phyloP scores from a whole-genome alignment of 2,797 vertebrate genomes.

The Columba guinea region DNA sequence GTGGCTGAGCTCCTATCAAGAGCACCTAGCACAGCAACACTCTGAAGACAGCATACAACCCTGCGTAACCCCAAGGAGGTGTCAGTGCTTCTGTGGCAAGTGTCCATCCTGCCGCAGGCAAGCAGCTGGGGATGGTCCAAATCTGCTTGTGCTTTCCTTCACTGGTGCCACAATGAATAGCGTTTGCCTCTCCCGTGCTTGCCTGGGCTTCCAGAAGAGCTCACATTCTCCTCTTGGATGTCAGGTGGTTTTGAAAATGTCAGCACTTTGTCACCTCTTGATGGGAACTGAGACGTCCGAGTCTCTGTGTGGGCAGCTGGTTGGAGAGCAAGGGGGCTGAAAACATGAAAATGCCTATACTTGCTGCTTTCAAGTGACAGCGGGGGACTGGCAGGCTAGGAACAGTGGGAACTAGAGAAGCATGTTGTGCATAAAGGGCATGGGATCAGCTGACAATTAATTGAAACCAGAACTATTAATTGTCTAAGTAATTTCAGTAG shows the following conservation, averaged over 20 bases:
- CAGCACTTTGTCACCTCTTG: neutral
- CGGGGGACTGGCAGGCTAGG: neutral
- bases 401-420: neutral
- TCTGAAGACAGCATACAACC: fast-evolving
- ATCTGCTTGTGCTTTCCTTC: neutral
- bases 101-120: neutral
- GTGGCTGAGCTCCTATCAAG: neutral
- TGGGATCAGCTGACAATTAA: neutral
- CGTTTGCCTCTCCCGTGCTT: neutral
- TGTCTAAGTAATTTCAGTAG: neutral
- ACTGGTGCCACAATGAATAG: neutral
- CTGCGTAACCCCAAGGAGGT: constrained; percentile 26
- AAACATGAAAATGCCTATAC: neutral
- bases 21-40: neutral
- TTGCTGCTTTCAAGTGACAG: neutral
- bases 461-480: neutral
- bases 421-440: neutral
- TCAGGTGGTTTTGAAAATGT: neutral
- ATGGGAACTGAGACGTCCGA: neutral
- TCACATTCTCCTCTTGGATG: neutral
- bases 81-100: constrained; percentile 15
- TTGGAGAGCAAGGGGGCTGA: neutral
- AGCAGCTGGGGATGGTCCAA: neutral
- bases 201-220: neutral
- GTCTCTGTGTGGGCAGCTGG: neutral